Evolutionary conservation across 2,888 invertebrate genomes (phyloP), one percentile per base, ranked within the genome.

Genomic region (Malacosoma neustria): DNA sequence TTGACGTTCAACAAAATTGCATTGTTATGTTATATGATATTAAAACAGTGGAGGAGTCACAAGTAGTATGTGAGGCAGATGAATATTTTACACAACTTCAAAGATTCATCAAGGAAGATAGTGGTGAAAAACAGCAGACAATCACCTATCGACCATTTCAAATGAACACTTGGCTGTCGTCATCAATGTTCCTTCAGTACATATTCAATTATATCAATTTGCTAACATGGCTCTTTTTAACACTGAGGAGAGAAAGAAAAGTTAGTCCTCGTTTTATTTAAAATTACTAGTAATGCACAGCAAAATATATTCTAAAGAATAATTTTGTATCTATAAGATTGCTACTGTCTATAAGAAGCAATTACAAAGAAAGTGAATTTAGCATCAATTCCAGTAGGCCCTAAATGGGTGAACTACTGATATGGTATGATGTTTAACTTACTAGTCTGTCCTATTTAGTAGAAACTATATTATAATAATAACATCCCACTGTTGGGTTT

Each of bases 161-260:
- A 36, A 61, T 48, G 38, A 68, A 72, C 11, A 45, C 52, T 14
- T 77, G 73, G 70, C 33, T 81, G 6, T 48, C 62, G 39, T 69
- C 72, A 12, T 79, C 79, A 30, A 79, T 81, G 77, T 71, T 80
- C 41, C 51, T 67, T 29, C 79, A 77, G 49, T 81, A 85, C 49
- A 36, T 72, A 35, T 53, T 61, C 37, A 75, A 75, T 52, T 77
- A 73, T 51, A 49, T 68, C 29, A 72, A 69, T 44, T 50, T 77
- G 33, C 38, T 73, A 4, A 49, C 54, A 39, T 84, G 84, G 84
- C 44, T 81, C 9, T 36, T 61, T 13, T 44, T 38, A 31, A 58
- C 63, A 29, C 33, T 72, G 1, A 70, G 44, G 45, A 61, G 35
- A 30, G 58, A 72, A 35, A 72, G 61, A 55, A 76, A 69, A 51